Base-by-base conservation (phyloP, 2,797 vertebrate genomes). In the Peromyscus nudipes region DNA sequence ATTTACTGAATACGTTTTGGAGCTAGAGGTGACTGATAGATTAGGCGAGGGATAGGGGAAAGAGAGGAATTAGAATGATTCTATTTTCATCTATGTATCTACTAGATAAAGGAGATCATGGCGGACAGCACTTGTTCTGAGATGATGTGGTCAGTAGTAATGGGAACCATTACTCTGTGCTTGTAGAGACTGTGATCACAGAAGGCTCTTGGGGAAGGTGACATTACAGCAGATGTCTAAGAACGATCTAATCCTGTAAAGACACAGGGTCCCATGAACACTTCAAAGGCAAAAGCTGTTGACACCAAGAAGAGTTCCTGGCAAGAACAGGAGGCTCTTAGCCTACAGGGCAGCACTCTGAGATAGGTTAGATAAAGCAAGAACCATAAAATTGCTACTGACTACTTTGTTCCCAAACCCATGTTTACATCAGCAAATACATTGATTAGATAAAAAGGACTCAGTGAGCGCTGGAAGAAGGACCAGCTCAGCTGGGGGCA, bases 371-470 rank as follows among this genome's bases (percentile, higher is more conserved):
- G 46, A 76, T 43, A 89, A 95, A 87, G 40, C 62, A 92, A 88
- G 62, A 96, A 57, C 27, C 57, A 4, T n/a, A 69, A 82, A 87
- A 80, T 65, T 89, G 23, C 23, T 80, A 11, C 43, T 86, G 4
- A 43, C 29, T 43, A 40, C 34, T 87, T 65, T 86, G 40, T 79
- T 86, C 25, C 81, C 86, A 80, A 27, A 60, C 43, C 3, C 90
- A 12, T 29, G 31, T 49, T 80, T 76, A 87, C 92, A 91, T 85
- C 21, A 87, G n/a, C 49, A 34, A 89, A 57, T 80, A 75, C 29
- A 75, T 17, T 96, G 84, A 94, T 94, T 86, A 91, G 43, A 65
- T 95, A 82, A 93, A 96, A 91, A 86, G 1, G 0, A 43, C 17
- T 84, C 52, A 60, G 25, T 73, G 76, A 65, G 27, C 87, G 75